These are phyloP conservation scores for Alcis repandata DNA, from an alignment of 2,888 invertebrate species.

Conservation along the genomic window DNA sequence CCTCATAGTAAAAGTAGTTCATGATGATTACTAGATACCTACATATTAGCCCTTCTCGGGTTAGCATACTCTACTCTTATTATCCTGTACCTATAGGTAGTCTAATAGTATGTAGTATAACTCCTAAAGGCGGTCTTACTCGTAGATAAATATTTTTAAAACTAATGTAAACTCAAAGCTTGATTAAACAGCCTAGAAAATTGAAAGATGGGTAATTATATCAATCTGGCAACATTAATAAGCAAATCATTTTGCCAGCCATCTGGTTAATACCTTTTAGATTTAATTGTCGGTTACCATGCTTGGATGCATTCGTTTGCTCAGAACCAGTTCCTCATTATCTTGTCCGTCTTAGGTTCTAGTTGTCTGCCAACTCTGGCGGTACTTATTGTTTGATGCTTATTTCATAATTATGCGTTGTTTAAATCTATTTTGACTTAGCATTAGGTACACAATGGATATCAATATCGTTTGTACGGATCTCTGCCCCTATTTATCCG, in stretches of 20 bases:
- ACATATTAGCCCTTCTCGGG: too few species aligned
- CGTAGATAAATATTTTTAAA: too few species aligned
- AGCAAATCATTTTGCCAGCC: conserved; percentile 69
- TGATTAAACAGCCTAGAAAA: background rate
- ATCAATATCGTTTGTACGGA: too few species aligned
- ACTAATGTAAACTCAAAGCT: too few species aligned
- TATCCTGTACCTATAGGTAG: too few species aligned
- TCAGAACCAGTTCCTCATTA: conserved; percentile 72
- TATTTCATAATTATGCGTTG: background rate
- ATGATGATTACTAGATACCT: too few species aligned
- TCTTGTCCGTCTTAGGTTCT: conserved; percentile 58
- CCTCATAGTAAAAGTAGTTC: too few species aligned
- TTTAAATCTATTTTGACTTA: background rate
- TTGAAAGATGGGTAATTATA: background rate
- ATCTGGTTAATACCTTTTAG: conserved; percentile 67
- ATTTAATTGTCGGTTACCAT: conserved; percentile 76
- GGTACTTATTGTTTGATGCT: conserved; percentile 7
- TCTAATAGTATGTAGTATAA: too few species aligned
- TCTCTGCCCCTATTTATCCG: too few species aligned
- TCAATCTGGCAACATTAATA: conserved; percentile 59
- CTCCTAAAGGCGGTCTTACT: too few species aligned
- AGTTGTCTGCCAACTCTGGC: conserved; percentile 6
- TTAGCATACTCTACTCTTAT: too few species aligned
- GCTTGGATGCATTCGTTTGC: conserved; percentile 71
- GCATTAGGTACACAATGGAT: background rate